Base-by-base conservation (phyloP, 2,888 invertebrate species). In the Panopea generosa region DNA sequence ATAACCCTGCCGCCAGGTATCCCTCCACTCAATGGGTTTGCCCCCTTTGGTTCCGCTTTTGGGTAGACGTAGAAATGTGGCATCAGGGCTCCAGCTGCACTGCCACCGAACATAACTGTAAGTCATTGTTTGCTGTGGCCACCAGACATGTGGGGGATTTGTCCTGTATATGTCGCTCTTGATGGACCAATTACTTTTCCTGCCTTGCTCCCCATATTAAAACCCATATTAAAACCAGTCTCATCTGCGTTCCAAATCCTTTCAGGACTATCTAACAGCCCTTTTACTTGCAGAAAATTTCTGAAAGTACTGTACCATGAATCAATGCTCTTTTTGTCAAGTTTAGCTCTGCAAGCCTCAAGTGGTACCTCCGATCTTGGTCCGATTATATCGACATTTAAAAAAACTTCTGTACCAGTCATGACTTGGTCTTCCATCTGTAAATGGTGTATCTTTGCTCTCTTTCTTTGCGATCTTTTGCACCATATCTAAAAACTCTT, bases 51-150 rank as follows among this genome's bases (percentile, higher is more conserved):
- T 20, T 9, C 29, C 7, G 27, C 9, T n/a, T 9, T 29, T 11
- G 29, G 29, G n/a, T 56, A 56, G 2, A 56, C 27, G 29, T 9
- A 56, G 18, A 20, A 27, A 7, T 20, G 56, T 6, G 29, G 29
- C 14, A 56, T 11, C 56, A 56, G 18, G 18, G 11, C 18, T 14
- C 56, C 56, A 56, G 18, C 27, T 4, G 56, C 56, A 56, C 40
- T 45, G 11, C 33, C 74, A 49, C 66, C 74, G 29, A 45, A 74
- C 69, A 78, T 70, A 9, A 71, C 78, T 3, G 74, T 78, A 9
- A 70, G 22, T 29, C 70, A n/a, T 29, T 78, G 59, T 49, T 74
- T 77, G 18, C 27, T 55, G 6, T 27, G 29, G 18, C 70, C 56
- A 24, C 62, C 62, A 40, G 74, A 62, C 20, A 78, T 59, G 62